These are phyloP conservation scores for Synergus itoensis DNA, from an alignment of 2,888 invertebrate species.

Conservation along the genomic window DNA sequence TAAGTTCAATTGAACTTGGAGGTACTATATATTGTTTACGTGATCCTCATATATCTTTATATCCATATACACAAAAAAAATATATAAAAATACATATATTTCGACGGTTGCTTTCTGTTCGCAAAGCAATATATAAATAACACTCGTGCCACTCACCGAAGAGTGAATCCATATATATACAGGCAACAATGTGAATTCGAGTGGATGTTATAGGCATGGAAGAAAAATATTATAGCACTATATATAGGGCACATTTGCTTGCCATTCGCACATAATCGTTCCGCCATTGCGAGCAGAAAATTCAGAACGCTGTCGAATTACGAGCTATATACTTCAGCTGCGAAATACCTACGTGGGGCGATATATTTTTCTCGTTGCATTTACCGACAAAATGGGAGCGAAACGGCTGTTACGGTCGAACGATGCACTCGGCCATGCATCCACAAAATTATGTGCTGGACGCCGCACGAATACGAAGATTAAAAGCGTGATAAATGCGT, in stretches of 20 bases:
- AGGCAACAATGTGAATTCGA: neutral
- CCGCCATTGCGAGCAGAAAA: constrained; percentile 28
- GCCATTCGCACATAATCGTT: constrained; percentile 23
- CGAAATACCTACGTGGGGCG: constrained; percentile 17
- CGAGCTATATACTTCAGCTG: constrained; percentile 26
- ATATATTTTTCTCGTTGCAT: constrained; percentile 27
- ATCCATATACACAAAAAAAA: no score
- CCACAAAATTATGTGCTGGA: constrained; percentile 30
- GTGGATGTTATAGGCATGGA: neutral
- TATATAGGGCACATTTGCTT: neutral
- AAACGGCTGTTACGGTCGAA: constrained; percentile 28
- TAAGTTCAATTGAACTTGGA: neutral
- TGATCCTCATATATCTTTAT: no score
- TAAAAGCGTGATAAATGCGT: constrained; percentile 54
- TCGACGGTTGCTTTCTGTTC: no score
- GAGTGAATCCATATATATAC: no score
- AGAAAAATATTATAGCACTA: neutral
- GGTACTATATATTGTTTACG: no score
- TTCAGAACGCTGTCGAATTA: constrained; percentile 22
- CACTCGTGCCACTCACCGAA: no score
- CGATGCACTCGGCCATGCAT: constrained; percentile 28
- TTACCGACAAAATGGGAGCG: constrained; percentile 23
- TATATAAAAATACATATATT: no score
- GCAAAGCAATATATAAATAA: no score
- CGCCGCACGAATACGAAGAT: constrained; percentile 45